Percentiles rank a stretch among this genome's conserved stretches.
Conservation (phyloP, 2,888 invertebrate species). For the Torymus aiolomorphi region DNA sequence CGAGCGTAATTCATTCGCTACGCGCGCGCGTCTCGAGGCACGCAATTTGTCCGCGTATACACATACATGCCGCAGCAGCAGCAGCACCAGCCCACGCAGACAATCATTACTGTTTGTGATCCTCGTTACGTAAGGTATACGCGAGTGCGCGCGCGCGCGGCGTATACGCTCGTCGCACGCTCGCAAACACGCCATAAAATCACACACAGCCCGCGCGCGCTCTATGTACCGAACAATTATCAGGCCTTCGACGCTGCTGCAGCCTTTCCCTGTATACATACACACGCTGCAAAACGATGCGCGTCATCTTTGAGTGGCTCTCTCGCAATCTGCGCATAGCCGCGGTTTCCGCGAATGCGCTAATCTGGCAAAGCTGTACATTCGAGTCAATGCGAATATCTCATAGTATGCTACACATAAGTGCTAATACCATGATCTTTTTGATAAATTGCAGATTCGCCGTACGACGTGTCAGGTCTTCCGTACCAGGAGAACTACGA, state of each 20-base stretch:
- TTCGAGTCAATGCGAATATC: too few relatives aligned
- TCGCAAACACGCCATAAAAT: too few relatives aligned
- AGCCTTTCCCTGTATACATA: too few relatives aligned
- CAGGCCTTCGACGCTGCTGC: not conserved
- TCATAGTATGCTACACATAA: too few relatives aligned
- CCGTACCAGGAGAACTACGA: slow-evolving; percentile 88
- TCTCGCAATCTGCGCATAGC: not conserved
- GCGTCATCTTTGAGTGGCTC: too few relatives aligned
- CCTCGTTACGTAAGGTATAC: slow-evolving; percentile 43
- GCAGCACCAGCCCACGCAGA: too few relatives aligned
- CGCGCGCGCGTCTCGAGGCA: slow-evolving; percentile 24
- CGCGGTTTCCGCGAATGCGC: too few relatives aligned
- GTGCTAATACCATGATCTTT: slow-evolving; percentile 37
- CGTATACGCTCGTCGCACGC: not conserved
- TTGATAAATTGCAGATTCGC: slow-evolving; percentile 83
- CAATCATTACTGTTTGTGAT: slow-evolving; percentile 18
- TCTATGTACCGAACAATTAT: not conserved
- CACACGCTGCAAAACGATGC: too few relatives aligned
- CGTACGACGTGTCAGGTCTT: slow-evolving; percentile 95
- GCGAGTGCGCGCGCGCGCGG: not conserved
- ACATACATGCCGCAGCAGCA: too few relatives aligned
- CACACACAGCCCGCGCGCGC: too few relatives aligned
- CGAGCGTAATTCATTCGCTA: slow-evolving; percentile 14
- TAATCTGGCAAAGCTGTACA: too few relatives aligned
- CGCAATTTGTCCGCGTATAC: slow-evolving; percentile 27